phyloP scores from a whole-genome alignment of 2,797 vertebrate species.

The Synanceia verrucosa region DNA sequence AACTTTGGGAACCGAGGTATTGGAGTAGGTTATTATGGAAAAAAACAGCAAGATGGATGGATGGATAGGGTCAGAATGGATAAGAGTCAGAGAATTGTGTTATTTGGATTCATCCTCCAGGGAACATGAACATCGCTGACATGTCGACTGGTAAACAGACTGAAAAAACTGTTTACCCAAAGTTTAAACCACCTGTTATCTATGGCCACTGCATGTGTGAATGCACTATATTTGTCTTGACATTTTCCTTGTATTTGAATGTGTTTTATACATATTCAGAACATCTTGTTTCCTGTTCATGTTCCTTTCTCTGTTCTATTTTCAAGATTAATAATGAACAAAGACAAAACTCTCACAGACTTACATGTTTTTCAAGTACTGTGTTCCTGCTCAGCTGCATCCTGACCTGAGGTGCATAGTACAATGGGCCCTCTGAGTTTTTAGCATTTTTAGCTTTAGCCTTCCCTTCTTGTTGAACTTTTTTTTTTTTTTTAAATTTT shows the following conservation, averaged over 20 bases:
- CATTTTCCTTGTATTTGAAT: too few relatives aligned
- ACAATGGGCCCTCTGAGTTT: slow-evolving; percentile 12
- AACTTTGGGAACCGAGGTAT: slow-evolving; percentile 9
- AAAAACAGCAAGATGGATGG: background rate
- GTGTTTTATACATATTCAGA: too few relatives aligned
- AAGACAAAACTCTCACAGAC: slow-evolving; percentile 11
- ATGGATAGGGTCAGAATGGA: background rate
- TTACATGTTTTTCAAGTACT: background rate
- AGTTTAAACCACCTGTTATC: background rate
- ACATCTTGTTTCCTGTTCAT: background rate
- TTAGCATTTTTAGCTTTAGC: background rate
- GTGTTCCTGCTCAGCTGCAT: slow-evolving; percentile 59
- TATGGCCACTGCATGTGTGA: background rate
- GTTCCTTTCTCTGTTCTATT: slow-evolving; percentile 17
- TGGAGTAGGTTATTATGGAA: background rate
- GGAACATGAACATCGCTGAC: background rate
- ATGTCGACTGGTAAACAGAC: background rate
- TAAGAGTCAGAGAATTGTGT: background rate
- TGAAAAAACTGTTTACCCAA: background rate
- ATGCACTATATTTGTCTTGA: too few relatives aligned
- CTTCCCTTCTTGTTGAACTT: slow-evolving; percentile 11
- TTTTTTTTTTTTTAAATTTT: slow-evolving; percentile 16
- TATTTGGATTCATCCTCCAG: background rate
- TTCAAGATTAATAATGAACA: slow-evolving; percentile 26
- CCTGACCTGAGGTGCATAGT: slow-evolving; percentile 24